Evolutionary conservation across 2,113 vertebrate genomes (phyloP).

Genomic region (Zosterops lateralis): DNA sequence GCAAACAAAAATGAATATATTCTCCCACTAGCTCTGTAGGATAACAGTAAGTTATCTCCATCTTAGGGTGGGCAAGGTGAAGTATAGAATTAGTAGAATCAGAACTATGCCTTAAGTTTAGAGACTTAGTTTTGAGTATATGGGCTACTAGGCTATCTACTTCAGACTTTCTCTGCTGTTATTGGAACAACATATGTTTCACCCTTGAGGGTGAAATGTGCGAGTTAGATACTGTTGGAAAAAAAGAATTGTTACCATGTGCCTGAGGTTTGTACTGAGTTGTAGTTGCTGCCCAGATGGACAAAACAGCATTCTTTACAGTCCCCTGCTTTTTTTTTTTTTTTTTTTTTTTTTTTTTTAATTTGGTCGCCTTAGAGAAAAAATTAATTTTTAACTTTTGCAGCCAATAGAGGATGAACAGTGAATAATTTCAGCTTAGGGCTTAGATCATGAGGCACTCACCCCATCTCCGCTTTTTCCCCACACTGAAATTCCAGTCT

Average conservation of each 20-base stretch:
- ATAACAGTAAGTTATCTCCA: neutral
- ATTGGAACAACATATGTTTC: neutral
- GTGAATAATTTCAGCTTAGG: neutral
- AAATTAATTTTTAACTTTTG: neutral
- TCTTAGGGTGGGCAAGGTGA: neutral
- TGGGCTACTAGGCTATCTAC: neutral
- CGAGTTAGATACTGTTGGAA: neutral
- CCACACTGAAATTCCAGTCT: neutral
- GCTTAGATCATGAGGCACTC: neutral
- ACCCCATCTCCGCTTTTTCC: neutral
- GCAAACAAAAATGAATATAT: neutral
- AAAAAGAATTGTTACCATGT: neutral
- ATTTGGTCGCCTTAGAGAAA: neutral
- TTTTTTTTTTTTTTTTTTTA: neutral
- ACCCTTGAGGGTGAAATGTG: neutral
- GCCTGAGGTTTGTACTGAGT: neutral
- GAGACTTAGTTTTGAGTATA: neutral
- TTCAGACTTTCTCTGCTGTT: neutral
- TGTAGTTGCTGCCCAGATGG: neutral
- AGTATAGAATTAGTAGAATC: neutral
- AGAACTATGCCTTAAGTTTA: neutral
- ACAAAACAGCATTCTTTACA: neutral
- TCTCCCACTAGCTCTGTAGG: neutral
- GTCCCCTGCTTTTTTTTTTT: neutral
- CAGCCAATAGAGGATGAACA: neutral